Evolutionary conservation across 2,113 vertebrate species (phyloP).

Genomic region (Hydrochoerus hydrochaeris): DNA sequence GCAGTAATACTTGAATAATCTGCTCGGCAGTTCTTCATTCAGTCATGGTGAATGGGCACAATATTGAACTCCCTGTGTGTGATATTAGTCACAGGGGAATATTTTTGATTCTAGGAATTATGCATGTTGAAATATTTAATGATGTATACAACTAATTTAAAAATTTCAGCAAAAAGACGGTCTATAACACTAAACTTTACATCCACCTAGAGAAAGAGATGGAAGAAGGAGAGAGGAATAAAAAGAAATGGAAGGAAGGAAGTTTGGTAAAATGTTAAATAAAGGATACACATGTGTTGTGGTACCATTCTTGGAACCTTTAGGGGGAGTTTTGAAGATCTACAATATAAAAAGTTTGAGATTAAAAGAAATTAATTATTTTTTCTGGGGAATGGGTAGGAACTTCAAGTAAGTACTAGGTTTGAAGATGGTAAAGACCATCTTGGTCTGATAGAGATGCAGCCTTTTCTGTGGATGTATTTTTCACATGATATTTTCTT

Average conservation of each 20-base stretch:
- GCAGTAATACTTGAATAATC: neutral
- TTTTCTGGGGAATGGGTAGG: neutral
- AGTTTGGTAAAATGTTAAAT: neutral
- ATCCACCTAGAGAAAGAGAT: neutral
- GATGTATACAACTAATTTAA: neutral
- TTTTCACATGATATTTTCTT: neutral
- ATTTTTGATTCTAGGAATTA: neutral
- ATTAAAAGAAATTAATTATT: slow-evolving; percentile 15
- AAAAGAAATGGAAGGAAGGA: neutral
- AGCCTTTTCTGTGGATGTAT: neutral
- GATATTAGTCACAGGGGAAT: neutral
- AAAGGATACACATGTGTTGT: neutral
- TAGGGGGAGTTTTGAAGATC: neutral
- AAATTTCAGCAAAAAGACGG: neutral
- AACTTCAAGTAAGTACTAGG: neutral
- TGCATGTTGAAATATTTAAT: neutral
- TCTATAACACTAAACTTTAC: neutral
- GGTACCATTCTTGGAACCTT: neutral
- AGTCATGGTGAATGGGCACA: neutral
- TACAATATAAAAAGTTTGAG: neutral
- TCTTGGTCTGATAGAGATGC: neutral
- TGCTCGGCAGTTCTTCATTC: neutral
- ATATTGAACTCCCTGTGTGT: neutral
- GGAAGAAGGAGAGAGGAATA: neutral
- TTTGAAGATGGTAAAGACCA: neutral